Percentiles rank a stretch among this genome's conserved stretches.
These are phyloP conservation scores for Haliclystus octoradiatus DNA, from an alignment of 30 jellyfish, hydroid and myxozoan species.

Conservation along the genomic window DNA sequence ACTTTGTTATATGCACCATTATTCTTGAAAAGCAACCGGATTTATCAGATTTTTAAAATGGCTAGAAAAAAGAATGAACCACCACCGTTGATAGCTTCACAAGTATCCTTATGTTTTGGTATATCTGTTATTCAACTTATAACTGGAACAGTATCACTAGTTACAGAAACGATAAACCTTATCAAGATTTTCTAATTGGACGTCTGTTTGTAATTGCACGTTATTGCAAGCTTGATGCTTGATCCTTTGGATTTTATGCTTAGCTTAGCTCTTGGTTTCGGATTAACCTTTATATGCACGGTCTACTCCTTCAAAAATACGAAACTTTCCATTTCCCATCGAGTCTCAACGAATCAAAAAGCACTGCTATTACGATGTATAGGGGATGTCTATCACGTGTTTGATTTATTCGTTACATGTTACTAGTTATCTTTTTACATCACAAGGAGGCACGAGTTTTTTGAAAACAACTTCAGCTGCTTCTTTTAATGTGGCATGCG, in stretches of 20 bases:
- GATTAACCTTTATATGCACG: conserved; percentile 70
- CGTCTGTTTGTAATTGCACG: conserved; percentile 7
- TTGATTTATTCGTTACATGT: conserved; percentile 1
- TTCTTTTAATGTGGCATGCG: not conserved
- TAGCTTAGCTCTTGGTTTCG: conserved; percentile 49
- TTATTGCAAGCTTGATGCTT: conserved; percentile 31
- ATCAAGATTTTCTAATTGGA: conserved; percentile 15
- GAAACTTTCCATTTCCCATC: conserved; percentile 85
- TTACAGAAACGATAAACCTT: conserved; percentile 45
- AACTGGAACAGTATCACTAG: conserved; percentile 65
- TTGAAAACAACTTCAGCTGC: not conserved
- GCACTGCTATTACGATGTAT: conserved; percentile 85
- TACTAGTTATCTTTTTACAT: not conserved
- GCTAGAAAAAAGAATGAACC: conserved; percentile 20
- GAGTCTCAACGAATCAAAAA: conserved; percentile 71
- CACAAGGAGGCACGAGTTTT: not conserved
- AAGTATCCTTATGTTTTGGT: conserved; percentile 45
- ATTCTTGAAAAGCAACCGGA: conserved; percentile 81
- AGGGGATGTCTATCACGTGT: no score
- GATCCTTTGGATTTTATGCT: conserved; percentile 33
- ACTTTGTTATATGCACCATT: conserved; percentile 91
- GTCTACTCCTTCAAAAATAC: conserved; percentile 79
- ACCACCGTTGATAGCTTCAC: conserved; percentile 69
- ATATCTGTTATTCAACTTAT: conserved; percentile 54
- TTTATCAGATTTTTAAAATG: conserved; percentile 61